phyloP scores from a whole-genome alignment of 2,888 invertebrate species.

The Lacanobia wlatinum region DNA sequence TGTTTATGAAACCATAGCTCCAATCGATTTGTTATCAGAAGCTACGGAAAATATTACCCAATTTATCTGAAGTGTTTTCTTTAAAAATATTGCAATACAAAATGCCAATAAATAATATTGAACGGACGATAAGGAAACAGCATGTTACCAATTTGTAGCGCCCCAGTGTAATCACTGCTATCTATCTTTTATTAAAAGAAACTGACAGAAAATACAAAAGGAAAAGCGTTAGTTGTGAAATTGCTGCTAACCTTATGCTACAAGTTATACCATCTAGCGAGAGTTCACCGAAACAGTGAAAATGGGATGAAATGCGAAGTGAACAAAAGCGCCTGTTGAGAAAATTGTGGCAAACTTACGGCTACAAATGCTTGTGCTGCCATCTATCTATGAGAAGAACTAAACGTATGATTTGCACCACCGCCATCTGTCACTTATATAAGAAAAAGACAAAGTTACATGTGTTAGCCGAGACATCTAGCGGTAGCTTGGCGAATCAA shows the following conservation, averaged over 20 bases:
- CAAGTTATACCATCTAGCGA: constrained; percentile 2
- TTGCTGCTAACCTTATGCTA: neutral
- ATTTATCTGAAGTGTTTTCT: constrained; percentile 20
- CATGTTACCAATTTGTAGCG: constrained; percentile 44
- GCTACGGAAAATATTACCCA: constrained; percentile 26
- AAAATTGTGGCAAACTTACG: neutral
- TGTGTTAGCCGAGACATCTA: constrained; percentile 9
- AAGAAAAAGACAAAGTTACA: neutral
- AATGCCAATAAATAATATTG: constrained; percentile 34
- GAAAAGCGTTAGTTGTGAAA: neutral
- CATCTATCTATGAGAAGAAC: neutral
- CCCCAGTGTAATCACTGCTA: constrained; percentile 6
- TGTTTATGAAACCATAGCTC: constrained; percentile 4
- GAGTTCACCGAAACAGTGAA: neutral
- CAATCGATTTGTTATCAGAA: constrained; percentile 19
- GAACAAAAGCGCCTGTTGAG: neutral
- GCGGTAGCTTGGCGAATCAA: neutral
- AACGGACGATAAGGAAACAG: constrained; percentile 30
- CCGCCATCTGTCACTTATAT: constrained; percentile 19
- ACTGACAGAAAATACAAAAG: neutral
- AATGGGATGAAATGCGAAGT: neutral
- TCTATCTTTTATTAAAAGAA: constrained; percentile 24
- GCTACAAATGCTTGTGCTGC: neutral
- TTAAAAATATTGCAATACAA: constrained; percentile 35
- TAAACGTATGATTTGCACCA: neutral